These are phyloP conservation scores for Heliconius congener DNA, from an alignment of 1,140 invertebrate species.

Conservation along the genomic window DNA sequence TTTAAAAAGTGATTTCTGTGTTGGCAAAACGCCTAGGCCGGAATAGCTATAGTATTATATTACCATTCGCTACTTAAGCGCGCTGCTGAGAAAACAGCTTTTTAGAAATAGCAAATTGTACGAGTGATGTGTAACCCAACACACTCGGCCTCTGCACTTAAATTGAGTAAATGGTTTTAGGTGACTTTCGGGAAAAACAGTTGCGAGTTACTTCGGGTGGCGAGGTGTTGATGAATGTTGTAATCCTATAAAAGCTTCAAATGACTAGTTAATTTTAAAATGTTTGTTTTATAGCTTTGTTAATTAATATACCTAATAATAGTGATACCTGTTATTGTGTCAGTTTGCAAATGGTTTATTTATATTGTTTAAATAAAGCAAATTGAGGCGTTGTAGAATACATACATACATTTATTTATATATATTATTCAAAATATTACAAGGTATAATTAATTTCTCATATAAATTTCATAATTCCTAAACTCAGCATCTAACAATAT, in stretches of 20 bases:
- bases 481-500: not conserved
- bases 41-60: constrained; percentile 61
- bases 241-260: not conserved
- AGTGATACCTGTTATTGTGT: too few relatives aligned
- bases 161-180: constrained; percentile 73
- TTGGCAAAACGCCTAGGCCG: constrained; percentile 68
- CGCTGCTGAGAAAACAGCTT: constrained; percentile 74
- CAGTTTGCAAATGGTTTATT: too few relatives aligned
- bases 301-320: not conserved
- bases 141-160: constrained; percentile 64
- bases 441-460: not conserved
- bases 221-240: not conserved
- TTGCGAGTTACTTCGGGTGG: constrained; percentile 26
- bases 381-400: too few relatives aligned
- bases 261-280: not conserved
- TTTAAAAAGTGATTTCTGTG: constrained; percentile 32
- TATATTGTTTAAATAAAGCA: too few relatives aligned
- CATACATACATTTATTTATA: too few relatives aligned
- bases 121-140: constrained; percentile 58
- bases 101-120: constrained; percentile 69
- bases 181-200: constrained; percentile 72
- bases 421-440: too few relatives aligned
- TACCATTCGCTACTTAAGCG: constrained; percentile 73
- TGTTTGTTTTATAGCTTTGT: too few relatives aligned
- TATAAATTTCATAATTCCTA: not conserved